phyloP scores from a whole-genome alignment of 2,888 invertebrate genomes.

The Meghimatium bilineatum region DNA sequence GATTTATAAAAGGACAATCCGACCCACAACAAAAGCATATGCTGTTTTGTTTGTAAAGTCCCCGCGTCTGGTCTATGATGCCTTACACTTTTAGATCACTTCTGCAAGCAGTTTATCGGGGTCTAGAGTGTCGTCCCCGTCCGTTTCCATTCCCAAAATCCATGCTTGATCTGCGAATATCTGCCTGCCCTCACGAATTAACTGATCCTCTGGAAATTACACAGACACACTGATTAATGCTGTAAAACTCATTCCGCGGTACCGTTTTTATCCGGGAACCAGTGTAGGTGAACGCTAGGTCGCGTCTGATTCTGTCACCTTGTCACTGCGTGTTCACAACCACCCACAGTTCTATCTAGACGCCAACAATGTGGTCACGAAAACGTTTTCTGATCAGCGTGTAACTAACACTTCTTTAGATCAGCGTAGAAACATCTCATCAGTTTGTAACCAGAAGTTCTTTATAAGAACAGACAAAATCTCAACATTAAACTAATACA shows the following conservation, averaged over 20 bases:
- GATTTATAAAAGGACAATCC: neutral
- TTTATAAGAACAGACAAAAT: too few relatives aligned
- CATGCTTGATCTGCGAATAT: conserved; percentile 33
- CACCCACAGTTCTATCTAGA: neutral
- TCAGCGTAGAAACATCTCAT: too few relatives aligned
- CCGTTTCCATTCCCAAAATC: conserved; percentile 36
- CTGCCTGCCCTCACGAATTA: conserved; percentile 36
- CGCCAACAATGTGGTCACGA: neutral
- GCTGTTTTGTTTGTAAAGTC: neutral
- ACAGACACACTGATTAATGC: conserved; percentile 43
- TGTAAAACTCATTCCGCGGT: conserved; percentile 29
- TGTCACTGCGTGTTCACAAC: conserved; percentile 1
- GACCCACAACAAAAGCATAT: neutral
- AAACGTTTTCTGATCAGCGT: neutral
- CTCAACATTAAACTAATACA: too few relatives aligned
- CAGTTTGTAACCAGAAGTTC: too few relatives aligned
- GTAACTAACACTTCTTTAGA: too few relatives aligned
- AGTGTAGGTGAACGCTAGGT: conserved; percentile 19
- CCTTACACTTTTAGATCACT: conserved; percentile 25
- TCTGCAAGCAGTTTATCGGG: conserved; percentile 20
- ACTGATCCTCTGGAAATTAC: conserved; percentile 43
- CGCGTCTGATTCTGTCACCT: conserved; percentile 13
- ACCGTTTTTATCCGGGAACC: conserved; percentile 23
- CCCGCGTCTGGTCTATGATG: neutral
- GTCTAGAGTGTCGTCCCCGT: conserved; percentile 33